These are phyloP conservation scores for Ornithoptera alexandrae DNA, from an alignment of 2,888 invertebrate species.

Conservation along the genomic window DNA sequence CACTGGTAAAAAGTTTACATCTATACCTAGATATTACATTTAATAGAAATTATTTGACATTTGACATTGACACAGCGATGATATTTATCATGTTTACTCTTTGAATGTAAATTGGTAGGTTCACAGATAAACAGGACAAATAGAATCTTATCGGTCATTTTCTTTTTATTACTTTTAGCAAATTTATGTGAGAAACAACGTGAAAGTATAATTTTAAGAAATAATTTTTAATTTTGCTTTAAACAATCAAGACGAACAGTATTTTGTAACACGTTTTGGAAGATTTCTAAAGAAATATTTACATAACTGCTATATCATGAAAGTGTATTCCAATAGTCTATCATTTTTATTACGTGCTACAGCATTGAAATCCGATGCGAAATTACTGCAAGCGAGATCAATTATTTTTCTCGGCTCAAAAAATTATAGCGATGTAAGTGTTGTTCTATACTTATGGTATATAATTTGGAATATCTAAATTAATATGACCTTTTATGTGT, in stretches of 20 bases:
- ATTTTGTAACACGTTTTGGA: neutral
- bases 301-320: constrained; percentile 17
- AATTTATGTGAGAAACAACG: neutral
- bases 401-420: constrained; percentile 21
- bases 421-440: constrained; percentile 34
- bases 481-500: neutral
- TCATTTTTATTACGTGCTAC: constrained; percentile 21
- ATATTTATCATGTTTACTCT: constrained; percentile 22
- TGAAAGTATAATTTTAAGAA: no score
- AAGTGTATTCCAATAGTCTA: constrained; percentile 24
- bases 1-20: no score
- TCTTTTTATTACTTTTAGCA: constrained; percentile 10
- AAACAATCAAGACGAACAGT: no score
- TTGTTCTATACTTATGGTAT: neutral
- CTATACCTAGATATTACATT: no score
- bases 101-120: constrained; percentile 11
- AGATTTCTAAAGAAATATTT: neutral
- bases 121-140: constrained; percentile 21
- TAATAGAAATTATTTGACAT: constrained; percentile 3
- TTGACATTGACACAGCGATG: constrained; percentile 16
- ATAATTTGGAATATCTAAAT: neutral
- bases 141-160: constrained; percentile 22
- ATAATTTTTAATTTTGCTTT: no score
- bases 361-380: constrained; percentile 26
- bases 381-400: constrained; percentile 15